Conservation (phyloP, 2,113 vertebrate species). For the Salvator merianae region DNA sequence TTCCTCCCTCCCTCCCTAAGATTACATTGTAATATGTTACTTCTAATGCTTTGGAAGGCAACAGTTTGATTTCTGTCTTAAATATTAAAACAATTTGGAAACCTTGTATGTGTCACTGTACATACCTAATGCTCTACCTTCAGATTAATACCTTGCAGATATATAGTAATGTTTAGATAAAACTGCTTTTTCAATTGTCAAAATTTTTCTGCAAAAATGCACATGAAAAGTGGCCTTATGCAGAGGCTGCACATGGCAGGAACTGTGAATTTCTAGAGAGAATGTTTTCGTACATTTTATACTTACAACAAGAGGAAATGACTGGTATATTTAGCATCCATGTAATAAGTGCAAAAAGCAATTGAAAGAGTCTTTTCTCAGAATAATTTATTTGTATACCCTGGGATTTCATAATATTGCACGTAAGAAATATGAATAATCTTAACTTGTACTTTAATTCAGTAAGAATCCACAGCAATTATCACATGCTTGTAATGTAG, state of each 20-base stretch:
- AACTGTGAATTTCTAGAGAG: background rate
- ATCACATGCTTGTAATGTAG: background rate
- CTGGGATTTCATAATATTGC: background rate
- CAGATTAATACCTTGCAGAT: background rate
- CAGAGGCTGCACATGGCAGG: background rate
- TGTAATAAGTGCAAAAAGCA: fast-evolving
- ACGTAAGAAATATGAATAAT: background rate
- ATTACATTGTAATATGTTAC: too few species aligned
- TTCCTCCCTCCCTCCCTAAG: background rate
- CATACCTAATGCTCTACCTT: background rate
- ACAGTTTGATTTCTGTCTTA: background rate
- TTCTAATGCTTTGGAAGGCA: too few species aligned
- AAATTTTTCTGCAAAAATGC: background rate
- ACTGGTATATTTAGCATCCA: background rate
- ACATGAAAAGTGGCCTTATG: background rate
- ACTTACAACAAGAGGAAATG: background rate
- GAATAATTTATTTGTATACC: background rate
- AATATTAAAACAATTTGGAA: background rate
- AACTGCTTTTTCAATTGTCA: conserved; percentile 9
- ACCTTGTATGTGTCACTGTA: background rate
- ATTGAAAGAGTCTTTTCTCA: background rate
- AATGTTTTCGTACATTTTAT: background rate
- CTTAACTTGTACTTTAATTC: background rate
- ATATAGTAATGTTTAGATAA: background rate
- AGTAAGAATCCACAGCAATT: conserved; percentile 2